Base-by-base conservation (phyloP, 2,888 invertebrate genomes). In the Glyphotaelius pellucidus region DNA sequence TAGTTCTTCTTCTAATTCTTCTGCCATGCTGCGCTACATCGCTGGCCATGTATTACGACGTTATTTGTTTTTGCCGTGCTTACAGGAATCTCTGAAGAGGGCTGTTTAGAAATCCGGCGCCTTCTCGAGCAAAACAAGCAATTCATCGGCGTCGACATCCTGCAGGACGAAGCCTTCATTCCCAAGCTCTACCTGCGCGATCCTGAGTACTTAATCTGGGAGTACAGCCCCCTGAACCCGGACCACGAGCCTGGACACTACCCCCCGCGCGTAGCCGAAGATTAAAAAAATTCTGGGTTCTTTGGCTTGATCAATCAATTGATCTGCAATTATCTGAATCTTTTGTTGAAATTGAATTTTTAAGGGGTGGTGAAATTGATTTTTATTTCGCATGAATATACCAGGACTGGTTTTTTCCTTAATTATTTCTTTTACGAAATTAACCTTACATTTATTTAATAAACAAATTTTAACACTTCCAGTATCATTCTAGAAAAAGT, bases 141-240 rank as follows among this genome's bases (percentile, higher is more conserved):
- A 80, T 93, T 96, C 38, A 31, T 95, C 11, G 95, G 95, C 0
- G 94, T 94, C 87, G 95, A 96, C 30, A 94, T 94, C 80, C 96
- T 95, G 93, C 95, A 95, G 0, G 95, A 95, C 90, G 96, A 95
- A 2, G 95, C 95, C 91, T 11, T 38, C 30, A 96, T 96, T 92
- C 96, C 96, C 0, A 96, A 96, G 0, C 94, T 96, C 19, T 96
- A 95, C 93, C 95, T 96, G 47, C 95, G 95, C 90, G 96, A 96
- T 91, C 96, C 96, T 0, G 96, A 96, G 91, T 96, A 96, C 92
- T 95, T 96, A 4, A 95, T 96, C 84, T 96, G 96, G 96, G 95
- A 96, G 93, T 96, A 95, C 93, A 96, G 96, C 92, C 96, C 96
- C 0, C 95, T 96, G 91, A 96, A 96, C 91, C 96, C 96, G 0